Conservation (phyloP, 2,888 invertebrate genomes). For the Oxycera nigricornis region DNA sequence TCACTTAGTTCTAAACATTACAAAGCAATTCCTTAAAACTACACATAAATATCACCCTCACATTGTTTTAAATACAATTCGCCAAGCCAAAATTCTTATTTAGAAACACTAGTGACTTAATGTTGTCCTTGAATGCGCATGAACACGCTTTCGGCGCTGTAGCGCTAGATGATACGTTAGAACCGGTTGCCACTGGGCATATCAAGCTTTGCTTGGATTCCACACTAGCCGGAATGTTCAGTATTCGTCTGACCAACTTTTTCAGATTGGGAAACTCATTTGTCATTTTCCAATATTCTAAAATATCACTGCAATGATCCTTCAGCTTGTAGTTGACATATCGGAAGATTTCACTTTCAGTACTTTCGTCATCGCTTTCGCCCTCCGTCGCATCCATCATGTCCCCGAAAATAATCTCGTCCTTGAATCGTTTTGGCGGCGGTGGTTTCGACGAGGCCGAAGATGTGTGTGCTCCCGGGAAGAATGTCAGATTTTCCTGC, state of each 20-base stretch:
- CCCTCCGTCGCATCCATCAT: constrained; percentile 43
- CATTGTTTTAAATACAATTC: constrained; percentile 8
- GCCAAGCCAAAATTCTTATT: constrained; percentile 29
- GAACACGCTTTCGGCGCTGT: constrained; percentile 15
- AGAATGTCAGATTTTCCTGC: constrained; percentile 21
- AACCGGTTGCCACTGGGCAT: neutral
- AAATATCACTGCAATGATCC: constrained; percentile 36
- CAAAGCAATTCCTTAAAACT: neutral
- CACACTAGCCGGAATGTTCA: constrained; percentile 42
- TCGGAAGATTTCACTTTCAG: constrained; percentile 40
- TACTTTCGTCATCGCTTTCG: constrained; percentile 38
- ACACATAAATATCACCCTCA: constrained; percentile 12
- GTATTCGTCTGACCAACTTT: constrained; percentile 35
- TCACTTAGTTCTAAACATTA: constrained; percentile 10
- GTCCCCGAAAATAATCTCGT: constrained; percentile 39
- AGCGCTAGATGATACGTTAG: neutral
- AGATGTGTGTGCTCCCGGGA: constrained; percentile 19
- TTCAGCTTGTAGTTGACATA: constrained; percentile 35
- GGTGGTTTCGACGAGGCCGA: neutral
- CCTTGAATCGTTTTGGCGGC: constrained; percentile 31
- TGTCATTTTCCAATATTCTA: constrained; percentile 38
- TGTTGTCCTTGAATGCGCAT: constrained; percentile 35
- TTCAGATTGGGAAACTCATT: constrained; percentile 37
- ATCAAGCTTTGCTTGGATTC: constrained; percentile 31
- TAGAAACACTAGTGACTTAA: constrained; percentile 30